A percentile compares a stretch with the other conserved stretches of the same genome.
phyloP scores from a whole-genome alignment of 2,113 vertebrate species.

The Heterocephalus glaber region DNA sequence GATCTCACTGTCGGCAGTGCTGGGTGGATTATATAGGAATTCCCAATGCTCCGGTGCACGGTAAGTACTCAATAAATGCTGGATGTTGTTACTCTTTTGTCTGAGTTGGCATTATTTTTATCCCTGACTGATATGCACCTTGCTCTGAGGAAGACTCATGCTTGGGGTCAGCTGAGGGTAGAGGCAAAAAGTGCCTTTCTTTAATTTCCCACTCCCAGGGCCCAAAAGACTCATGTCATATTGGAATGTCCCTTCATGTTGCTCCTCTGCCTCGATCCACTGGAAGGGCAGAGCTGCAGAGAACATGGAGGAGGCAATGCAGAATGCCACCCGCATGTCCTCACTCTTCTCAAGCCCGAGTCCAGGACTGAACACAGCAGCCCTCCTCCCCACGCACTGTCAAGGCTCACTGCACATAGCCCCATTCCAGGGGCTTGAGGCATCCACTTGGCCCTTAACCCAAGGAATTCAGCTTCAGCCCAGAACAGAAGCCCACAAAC shows the following conservation, averaged over 20 bases:
- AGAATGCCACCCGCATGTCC: neutral
- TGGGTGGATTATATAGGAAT: neutral
- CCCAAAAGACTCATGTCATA: neutral
- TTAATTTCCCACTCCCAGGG: neutral
- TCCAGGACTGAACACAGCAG: neutral
- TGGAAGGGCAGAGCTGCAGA: neutral
- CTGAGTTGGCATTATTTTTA: neutral
- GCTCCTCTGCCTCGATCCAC: neutral
- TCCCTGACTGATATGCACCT: neutral
- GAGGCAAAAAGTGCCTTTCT: neutral
- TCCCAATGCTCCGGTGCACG: rapidly evolving
- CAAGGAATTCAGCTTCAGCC: neutral
- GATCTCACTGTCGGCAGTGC: neutral
- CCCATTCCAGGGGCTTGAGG: neutral
- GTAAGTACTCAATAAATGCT: neutral
- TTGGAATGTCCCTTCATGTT: neutral
- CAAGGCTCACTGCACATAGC: neutral
- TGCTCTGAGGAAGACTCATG: neutral
- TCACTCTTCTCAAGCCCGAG: neutral
- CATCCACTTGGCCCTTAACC: neutral
- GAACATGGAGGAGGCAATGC: neutral
- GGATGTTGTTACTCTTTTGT: neutral
- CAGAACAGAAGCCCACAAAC: neutral
- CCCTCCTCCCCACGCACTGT: neutral
- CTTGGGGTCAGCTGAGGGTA: neutral